Base-by-base conservation (phyloP, 2,113 vertebrate species). In the Cyprinodon variegatus region DNA sequence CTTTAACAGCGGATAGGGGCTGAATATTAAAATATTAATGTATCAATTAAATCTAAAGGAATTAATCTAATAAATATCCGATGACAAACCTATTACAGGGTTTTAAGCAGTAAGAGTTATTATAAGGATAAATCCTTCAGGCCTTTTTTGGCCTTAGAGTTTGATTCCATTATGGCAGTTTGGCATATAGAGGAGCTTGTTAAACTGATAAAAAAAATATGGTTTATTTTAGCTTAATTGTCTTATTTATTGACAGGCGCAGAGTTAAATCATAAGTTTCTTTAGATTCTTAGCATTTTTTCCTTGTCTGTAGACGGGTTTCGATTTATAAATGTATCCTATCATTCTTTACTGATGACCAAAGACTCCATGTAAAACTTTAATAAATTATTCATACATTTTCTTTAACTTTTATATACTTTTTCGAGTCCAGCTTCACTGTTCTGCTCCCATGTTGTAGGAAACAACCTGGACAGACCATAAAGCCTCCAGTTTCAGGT, bases 11-110 rank as follows among this genome's bases (percentile, higher is more conserved):
- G 70, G 36, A 77, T 80, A 65, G 77, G 72, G 45, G 65, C 71
- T 90, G 88, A 90, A 90, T 82, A 89, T 86, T 94, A 89, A 94
- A 93, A 91, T 93, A 94, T 93, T 94, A 67, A 94, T 94, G 89
- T 29, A 74, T 81, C 87, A 90, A 92, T 94, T 93, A 91, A 90
- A 90, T 87, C 62, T 69, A 68, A 53, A 83, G 78, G 89, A 92
- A 93, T 94, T 75, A 92, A 91, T 88, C 81, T 88, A 89, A 93
- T 92, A 91, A 93, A 94, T 92, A 91, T 83, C 83, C 89, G 40
- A 69, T 76, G 85, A 84, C 87, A 86, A 87, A 86, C 85, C 89
- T 82, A 93, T 90, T 92, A 85, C 6, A 15, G 70, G 60, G 75
- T 84, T 69, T 91, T 92, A 83, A 89, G 82, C 37, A 82, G 17